Evolutionary conservation across 2,888 invertebrate species (phyloP).

Genomic region (Limenitis arthemis): DNA sequence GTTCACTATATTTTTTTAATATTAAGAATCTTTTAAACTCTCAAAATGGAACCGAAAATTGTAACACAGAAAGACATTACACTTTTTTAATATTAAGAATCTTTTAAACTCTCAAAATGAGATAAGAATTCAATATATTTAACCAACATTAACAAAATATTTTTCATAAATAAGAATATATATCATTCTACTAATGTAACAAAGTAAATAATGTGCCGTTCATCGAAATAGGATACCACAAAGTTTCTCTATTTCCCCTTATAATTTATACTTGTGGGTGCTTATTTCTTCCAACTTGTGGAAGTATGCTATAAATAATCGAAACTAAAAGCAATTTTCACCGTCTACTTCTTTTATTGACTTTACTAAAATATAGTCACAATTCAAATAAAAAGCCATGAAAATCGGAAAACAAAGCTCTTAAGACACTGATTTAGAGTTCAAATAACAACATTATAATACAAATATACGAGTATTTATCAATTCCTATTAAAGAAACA

Average conservation of each 20-base stretch:
- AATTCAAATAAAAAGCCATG: slow-evolving; percentile 7
- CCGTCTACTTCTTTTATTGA: slow-evolving; percentile 2
- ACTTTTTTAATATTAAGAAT: too few species aligned
- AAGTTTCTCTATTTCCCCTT: slow-evolving; percentile 6
- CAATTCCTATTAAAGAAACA: too few species aligned
- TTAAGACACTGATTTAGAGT: slow-evolving; percentile 12
- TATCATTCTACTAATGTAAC: background rate
- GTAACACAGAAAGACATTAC: too few species aligned
- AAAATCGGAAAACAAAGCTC: slow-evolving; percentile 10
- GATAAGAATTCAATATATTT: too few species aligned
- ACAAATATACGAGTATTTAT: background rate
- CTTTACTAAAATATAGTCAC: slow-evolving; percentile 5
- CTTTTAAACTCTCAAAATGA: too few species aligned
- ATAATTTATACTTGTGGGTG: slow-evolving; percentile 6
- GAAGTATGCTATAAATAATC: slow-evolving; percentile 12
- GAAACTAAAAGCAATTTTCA: slow-evolving; percentile 11
- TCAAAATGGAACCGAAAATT: background rate
- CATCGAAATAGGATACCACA: slow-evolving; percentile 1
- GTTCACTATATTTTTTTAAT: too few species aligned
- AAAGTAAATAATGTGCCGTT: slow-evolving; percentile 2
- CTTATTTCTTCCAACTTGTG: slow-evolving; percentile 9
- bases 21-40: too few species aligned
- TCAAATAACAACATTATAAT: slow-evolving; percentile 9
- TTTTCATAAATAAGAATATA: background rate
- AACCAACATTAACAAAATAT: too few species aligned